Evolutionary conservation across 64 coral and sea anemone genomes (phyloP), one percentile per base, ranked within the genome.

Genomic region (Montipora cactus): DNA sequence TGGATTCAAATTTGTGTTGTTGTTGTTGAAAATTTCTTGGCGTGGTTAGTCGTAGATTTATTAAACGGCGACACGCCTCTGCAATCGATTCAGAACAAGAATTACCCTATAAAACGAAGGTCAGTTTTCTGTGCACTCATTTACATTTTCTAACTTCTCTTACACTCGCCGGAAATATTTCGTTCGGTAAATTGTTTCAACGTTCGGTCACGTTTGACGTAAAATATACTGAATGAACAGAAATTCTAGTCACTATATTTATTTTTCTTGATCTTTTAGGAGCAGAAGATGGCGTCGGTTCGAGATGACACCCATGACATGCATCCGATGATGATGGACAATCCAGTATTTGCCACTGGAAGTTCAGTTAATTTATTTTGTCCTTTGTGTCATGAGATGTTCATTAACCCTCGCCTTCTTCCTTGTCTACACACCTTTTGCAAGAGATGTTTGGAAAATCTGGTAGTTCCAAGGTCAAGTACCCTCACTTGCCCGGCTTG

Each of bases 351-450:
- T n/a, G 45, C 82, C 25, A 91, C 96, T 51, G 89, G 93, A 16
- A 94, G 93, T 19, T 87, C 90, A 25, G 96, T 98, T 5, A 98
- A 98, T 69, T 86, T 99, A 12, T 88, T 92, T 47, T 99, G 98
- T 86, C 95, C 95, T 21, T 76, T 99, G 58, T 99, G 98, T 44
- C 92, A 99, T 62, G 92, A 96, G 59, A 92, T 96, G 67, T 99
- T 93, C 20, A 75, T 49, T 49, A 96, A 99, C 18, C 98, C 98
- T 9, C 92, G 98, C 5, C 89, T 99, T 7, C 59, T 99, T 3
- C 95, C 98, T 7, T 99, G 98, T 87, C 83, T 99, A n/a, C 98
- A 99, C 76, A 99, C 95, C 19, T 99, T 99, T 87, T 99, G 98
- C 50, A 94, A 88, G 58, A 80, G 95, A 77, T 99, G 98, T 62